Evolutionary conservation across 2,888 invertebrate species (phyloP), one percentile per base, ranked within the genome.

Genomic region (Eristalis tenax): DNA sequence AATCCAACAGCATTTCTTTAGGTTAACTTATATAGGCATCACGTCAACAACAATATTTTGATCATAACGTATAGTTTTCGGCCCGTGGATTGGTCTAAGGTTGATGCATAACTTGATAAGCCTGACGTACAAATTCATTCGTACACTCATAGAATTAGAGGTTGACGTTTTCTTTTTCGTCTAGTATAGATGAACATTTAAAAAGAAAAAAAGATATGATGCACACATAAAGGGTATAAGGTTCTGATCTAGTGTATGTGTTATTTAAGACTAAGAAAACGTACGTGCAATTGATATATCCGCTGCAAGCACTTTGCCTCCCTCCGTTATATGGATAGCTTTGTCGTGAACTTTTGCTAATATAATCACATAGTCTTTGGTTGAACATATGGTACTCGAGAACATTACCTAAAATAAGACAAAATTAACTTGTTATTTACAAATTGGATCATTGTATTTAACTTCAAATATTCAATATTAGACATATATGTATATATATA

Each of bases 241-340:
- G 11, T 35, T 18, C 23, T 8, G 22, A 11, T 56, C 61, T 2
- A 15, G 26, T 66, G 23, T 35, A 64, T 61, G 10, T 32, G 71
- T 68, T 59, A 43, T n/a, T 43, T 1, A 43, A 50, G 0, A 6
- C 2, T 50, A 50, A 50, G 18, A 40, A 35, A 90, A 92, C 92
- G 92, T 91, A 92, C 92, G 92, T 92, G 92, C 91, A 89, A 90
- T 89, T 88, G 91, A 91, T 90, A 91, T 90, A 89, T 92, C 89
- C 89, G 91, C 91, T 89, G 92, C 92, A 79, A 90, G 90, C 88
- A 92, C 92, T 89, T 90, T 90, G 90, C 92, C 92, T 88, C 89
- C 90, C 89, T 90, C 90, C 90, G 91, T 91, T 90, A 92, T 92
- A 88, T 92, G 91, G 89, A 92, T 89, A 82, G 91, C 91, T 90